Percentiles rank a stretch among this genome's conserved stretches.
Evolutionary conservation across 2,797 vertebrate species (phyloP).

Genomic region (Uromys caudimaculatus): DNA sequence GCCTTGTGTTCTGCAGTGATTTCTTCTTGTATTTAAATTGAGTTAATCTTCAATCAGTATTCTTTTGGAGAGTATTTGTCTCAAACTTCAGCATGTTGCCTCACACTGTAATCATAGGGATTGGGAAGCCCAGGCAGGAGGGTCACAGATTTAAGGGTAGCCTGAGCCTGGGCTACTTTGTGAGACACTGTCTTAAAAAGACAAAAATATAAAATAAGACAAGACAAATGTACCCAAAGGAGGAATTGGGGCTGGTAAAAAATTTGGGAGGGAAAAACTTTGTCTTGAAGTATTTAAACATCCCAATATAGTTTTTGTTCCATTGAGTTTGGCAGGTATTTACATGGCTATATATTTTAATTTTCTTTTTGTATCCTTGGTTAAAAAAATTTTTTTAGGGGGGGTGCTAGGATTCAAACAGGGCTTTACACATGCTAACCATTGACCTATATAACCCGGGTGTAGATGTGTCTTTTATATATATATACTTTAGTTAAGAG

Average conservation of each 20-base stretch:
- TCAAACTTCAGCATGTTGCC: not conserved
- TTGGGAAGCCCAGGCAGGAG: not conserved
- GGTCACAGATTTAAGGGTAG: not conserved
- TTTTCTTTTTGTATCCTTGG: not conserved
- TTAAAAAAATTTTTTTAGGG: not conserved
- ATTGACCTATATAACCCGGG: not conserved
- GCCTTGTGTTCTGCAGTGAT: not conserved
- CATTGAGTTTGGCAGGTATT: not conserved
- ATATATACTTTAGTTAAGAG: constrained; percentile 36
- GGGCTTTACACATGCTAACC: constrained; percentile 25
- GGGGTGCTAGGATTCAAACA: constrained; percentile 41
- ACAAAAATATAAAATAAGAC: not conserved
- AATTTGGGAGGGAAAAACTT: not conserved
- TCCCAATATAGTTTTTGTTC: not conserved
- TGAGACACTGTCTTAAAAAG: not conserved
- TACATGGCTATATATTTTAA: not conserved
- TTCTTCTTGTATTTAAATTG: not conserved
- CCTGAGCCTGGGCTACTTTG: not conserved
- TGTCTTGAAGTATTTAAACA: not conserved
- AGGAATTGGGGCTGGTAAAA: not conserved
- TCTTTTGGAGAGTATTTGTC: not conserved
- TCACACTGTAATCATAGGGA: not conserved
- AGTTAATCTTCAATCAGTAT: constrained; percentile 9
- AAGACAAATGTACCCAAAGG: not conserved
- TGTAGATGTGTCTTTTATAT: constrained; percentile 22